Evolutionary conservation across 2,888 invertebrate species (phyloP).

Genomic region (Lapara coniferarum): DNA sequence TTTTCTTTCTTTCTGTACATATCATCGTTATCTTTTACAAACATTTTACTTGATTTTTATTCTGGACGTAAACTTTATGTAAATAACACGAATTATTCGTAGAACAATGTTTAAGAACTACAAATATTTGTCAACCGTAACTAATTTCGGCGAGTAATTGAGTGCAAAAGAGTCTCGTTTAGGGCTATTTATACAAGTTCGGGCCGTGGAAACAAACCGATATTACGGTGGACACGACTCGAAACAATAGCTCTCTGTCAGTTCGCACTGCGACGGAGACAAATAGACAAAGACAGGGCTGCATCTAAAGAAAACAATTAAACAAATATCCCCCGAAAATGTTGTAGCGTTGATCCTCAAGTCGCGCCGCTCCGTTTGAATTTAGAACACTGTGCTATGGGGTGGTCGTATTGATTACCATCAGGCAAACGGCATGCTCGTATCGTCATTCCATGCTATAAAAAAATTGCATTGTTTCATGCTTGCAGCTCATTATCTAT

Average conservation of each 20-base stretch:
- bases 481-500: no score
- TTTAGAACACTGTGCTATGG: no score
- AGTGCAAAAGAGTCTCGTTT: constrained; percentile 23
- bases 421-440: no score
- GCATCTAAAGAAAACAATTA: background rate
- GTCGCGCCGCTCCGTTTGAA: no score
- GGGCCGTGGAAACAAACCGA: constrained; percentile 60
- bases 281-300: constrained; percentile 55
- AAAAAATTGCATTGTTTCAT: no score
- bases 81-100: background rate
- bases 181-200: constrained; percentile 8
- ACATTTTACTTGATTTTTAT: background rate
- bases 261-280: constrained; percentile 63
- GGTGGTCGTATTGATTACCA: no score
- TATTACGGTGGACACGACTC: constrained; percentile 66
- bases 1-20: no score
- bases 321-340: no score
- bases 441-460: no score
- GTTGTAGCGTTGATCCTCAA: no score
- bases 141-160: constrained; percentile 11
- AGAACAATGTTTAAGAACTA: background rate
- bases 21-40: background rate
- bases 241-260: constrained; percentile 75
- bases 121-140: constrained; percentile 16
- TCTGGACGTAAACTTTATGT: background rate